A percentile compares a stretch with the other conserved stretches of the same genome.
Evolutionary conservation across 2,797 vertebrate species (phyloP).

Genomic region (Myotis planiceps): DNA sequence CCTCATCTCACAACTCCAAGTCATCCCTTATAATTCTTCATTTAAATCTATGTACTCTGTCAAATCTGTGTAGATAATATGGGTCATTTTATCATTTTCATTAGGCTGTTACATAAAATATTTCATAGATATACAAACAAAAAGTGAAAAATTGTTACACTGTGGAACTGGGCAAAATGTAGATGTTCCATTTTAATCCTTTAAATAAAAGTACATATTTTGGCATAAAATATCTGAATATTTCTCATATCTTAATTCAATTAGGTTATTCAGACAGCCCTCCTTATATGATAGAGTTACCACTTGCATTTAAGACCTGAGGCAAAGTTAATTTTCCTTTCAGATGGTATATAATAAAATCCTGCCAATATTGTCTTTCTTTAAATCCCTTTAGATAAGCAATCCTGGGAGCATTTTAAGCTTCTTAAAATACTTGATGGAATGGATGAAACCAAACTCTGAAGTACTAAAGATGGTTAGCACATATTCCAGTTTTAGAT

Average conservation of each 20-base stretch:
- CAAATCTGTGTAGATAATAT: background rate
- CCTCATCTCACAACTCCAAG: background rate
- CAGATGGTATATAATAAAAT: slow-evolving; percentile 45
- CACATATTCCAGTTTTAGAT: slow-evolving; percentile 33
- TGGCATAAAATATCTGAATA: slow-evolving; percentile 27
- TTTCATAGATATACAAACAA: background rate
- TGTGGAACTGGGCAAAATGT: background rate
- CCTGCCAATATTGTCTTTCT: slow-evolving; percentile 41
- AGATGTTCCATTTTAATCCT: slow-evolving; percentile 39
- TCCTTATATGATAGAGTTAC: slow-evolving; percentile 36
- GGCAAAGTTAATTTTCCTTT: slow-evolving; percentile 69
- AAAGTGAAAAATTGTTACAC: background rate
- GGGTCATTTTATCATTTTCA: slow-evolving; percentile 7
- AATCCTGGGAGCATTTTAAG: slow-evolving; percentile 51
- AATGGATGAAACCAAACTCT: slow-evolving; percentile 29
- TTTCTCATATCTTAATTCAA: slow-evolving; percentile 51
- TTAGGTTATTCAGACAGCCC: slow-evolving; percentile 20
- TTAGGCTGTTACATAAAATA: background rate
- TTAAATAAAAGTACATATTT: slow-evolving; percentile 30
- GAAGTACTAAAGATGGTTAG: slow-evolving; percentile 53
- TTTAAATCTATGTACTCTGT: background rate
- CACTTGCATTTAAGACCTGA: slow-evolving; percentile 54
- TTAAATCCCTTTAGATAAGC: slow-evolving; percentile 60
- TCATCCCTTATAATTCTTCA: background rate
- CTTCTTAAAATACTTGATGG: slow-evolving; percentile 63